phyloP scores from a whole-genome alignment of 1,140 invertebrate species.

The Apis laboriosa region DNA sequence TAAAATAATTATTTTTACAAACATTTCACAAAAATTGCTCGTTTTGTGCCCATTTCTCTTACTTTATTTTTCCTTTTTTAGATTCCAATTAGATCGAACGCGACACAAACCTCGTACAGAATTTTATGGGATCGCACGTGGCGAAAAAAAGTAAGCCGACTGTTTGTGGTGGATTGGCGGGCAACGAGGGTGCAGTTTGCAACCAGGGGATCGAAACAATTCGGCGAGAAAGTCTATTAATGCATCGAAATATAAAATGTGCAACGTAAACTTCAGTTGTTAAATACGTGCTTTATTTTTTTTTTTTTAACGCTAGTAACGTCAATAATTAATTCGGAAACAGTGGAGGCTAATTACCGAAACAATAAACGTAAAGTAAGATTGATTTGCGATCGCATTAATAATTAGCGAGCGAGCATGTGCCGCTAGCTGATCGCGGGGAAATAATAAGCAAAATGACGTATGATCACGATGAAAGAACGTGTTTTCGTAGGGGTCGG shows the following conservation, averaged over 20 bases:
- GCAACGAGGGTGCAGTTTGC: slow-evolving; percentile 5
- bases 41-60: background rate
- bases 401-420: slow-evolving; percentile 16
- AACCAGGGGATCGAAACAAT: slow-evolving; percentile 13
- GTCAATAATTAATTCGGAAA: background rate
- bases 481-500: slow-evolving; percentile 44
- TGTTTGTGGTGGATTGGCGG: slow-evolving; percentile 44
- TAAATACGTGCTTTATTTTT: background rate
- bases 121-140: slow-evolving; percentile 49
- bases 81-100: slow-evolving; percentile 48
- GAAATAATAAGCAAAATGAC: slow-evolving; percentile 21
- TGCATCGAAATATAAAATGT: slow-evolving; percentile 29
- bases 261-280: background rate
- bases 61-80: background rate
- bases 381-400: background rate
- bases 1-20: background rate
- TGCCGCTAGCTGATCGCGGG: background rate
- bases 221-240: slow-evolving; percentile 35
- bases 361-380: background rate
- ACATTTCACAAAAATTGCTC: background rate
- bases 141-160: slow-evolving; percentile 55
- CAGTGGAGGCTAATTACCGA: background rate
- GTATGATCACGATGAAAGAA: slow-evolving; percentile 41
- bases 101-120: background rate
- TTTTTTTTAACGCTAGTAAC: background rate